Evolutionary conservation across 2,113 vertebrate species (phyloP).

Genomic region (Acrocephalus kingi): DNA sequence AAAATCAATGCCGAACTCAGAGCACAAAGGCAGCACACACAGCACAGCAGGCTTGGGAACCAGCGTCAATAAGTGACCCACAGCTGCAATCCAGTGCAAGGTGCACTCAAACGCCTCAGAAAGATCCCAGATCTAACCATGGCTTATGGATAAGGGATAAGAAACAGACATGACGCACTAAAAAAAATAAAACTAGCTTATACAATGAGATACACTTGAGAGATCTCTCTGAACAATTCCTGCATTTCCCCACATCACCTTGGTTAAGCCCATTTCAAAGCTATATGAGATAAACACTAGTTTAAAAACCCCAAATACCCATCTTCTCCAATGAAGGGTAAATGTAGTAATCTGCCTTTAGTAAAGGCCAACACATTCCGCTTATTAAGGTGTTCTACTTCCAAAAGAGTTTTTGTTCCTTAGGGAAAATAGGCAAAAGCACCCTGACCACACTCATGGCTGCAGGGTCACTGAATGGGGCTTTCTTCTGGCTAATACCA

Average conservation of each 20-base stretch:
- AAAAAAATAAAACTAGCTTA: neutral
- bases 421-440: neutral
- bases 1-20: neutral
- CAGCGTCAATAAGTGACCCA: neutral
- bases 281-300: fast-evolving
- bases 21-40: neutral
- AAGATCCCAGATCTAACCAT: neutral
- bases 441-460: fast-evolving
- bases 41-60: neutral
- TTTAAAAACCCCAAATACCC: neutral
- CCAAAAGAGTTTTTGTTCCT: neutral
- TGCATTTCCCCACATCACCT: neutral
- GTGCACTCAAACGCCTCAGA: neutral
- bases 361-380: neutral
- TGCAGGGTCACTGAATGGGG: fast-evolving
- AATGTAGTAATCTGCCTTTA: neutral
- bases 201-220: neutral
- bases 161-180: neutral
- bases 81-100: neutral
- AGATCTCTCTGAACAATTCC: neutral
- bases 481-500: neutral
- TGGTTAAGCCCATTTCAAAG: neutral
- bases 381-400: neutral
- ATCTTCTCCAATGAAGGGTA: neutral
- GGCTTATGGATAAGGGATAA: neutral